Conservation (phyloP, 1,140 invertebrate species). For the Agrypnia vestita region DNA sequence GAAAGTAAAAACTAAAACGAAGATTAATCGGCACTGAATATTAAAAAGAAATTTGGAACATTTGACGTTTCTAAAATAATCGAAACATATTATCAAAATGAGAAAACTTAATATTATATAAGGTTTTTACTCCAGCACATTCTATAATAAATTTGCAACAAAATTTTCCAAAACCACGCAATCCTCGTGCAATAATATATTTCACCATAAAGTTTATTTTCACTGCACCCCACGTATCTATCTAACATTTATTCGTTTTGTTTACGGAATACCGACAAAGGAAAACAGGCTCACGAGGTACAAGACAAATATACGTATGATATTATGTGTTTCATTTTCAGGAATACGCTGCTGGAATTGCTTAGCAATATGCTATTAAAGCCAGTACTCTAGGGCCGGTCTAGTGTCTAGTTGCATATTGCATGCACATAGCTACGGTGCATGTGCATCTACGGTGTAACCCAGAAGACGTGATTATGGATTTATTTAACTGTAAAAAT, state of each 20-base stretch:
- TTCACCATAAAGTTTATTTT: background rate
- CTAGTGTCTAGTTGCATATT: background rate
- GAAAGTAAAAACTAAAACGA: too few species aligned
- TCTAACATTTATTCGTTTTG: background rate
- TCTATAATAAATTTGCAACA: too few species aligned
- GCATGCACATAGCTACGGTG: background rate
- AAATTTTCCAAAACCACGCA: too few species aligned
- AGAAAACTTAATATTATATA: too few species aligned
- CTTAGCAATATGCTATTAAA: slow-evolving; percentile 15
- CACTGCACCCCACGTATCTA: background rate
- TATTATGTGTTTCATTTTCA: slow-evolving; percentile 8
- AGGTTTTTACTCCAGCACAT: too few species aligned
- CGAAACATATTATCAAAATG: too few species aligned
- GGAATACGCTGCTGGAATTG: slow-evolving; percentile 2
- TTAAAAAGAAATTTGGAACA: too few species aligned
- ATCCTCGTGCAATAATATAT: too few species aligned
- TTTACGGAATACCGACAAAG: background rate
- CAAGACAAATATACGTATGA: background rate
- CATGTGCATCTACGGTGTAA: background rate
- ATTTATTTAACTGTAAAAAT: background rate
- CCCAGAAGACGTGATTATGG: background rate
- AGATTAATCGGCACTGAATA: too few species aligned
- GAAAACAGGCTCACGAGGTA: background rate
- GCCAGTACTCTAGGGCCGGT: background rate
- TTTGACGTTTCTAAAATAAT: too few species aligned